These are phyloP conservation scores for Aldabrachelys gigantea DNA, from an alignment of 2,113 vertebrate genomes.

Conservation along the genomic window DNA sequence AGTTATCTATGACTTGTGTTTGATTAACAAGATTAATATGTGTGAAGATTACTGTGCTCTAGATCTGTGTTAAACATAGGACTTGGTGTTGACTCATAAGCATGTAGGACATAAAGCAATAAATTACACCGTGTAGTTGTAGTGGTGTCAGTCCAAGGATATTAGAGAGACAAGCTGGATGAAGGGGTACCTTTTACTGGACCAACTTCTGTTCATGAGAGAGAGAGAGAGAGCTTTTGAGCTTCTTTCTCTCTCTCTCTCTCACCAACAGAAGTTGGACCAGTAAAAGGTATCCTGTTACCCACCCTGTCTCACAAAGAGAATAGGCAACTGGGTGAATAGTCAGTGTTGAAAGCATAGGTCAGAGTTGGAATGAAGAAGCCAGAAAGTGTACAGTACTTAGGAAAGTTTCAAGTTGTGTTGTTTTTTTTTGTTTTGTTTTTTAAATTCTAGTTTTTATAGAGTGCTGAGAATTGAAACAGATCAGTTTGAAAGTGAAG, in stretches of 20 bases:
- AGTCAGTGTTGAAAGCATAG: background rate
- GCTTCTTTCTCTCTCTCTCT: background rate
- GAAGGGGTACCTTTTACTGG: background rate
- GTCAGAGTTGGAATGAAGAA: background rate
- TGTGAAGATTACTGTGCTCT: accelerated
- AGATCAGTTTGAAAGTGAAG: background rate
- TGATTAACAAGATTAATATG: background rate
- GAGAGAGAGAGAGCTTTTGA: background rate
- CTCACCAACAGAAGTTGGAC: background rate
- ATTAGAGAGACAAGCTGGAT: background rate
- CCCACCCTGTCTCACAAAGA: background rate
- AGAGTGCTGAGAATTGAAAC: background rate
- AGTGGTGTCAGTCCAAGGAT: background rate
- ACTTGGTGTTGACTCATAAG: background rate
- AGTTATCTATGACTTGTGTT: background rate
- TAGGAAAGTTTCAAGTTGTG: background rate
- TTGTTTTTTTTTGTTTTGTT: background rate
- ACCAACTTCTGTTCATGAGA: background rate
- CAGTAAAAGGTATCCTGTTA: background rate
- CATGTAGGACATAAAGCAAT: background rate
- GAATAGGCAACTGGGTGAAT: background rate
- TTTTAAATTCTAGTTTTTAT: background rate
- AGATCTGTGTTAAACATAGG: background rate
- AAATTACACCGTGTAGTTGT: background rate
- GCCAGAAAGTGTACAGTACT: background rate